Conservation (phyloP, 2,113 vertebrate genomes). For the Scalopus aquaticus region DNA sequence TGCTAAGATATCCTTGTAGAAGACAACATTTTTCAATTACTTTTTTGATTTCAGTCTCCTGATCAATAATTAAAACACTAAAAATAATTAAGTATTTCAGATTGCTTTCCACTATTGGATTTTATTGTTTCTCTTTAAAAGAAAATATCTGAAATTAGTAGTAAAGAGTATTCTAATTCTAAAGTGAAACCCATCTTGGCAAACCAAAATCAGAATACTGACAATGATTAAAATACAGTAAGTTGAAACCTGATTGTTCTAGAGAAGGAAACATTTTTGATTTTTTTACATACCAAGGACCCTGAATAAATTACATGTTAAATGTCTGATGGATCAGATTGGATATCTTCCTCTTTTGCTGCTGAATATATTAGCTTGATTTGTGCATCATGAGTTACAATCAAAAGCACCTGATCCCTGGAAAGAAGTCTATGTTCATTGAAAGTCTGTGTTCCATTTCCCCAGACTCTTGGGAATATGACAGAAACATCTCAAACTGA, state of each 20-base stretch:
- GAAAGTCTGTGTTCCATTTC: neutral
- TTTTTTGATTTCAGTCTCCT: slow-evolving; percentile 4
- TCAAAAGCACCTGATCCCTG: neutral
- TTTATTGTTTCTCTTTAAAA: slow-evolving; percentile 48
- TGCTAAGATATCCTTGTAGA: neutral
- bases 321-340: neutral
- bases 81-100: neutral
- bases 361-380: neutral
- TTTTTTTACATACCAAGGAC: neutral
- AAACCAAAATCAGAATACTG: slow-evolving; percentile 33
- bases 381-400: neutral
- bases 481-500: neutral
- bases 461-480: neutral
- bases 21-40: neutral
- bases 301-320: neutral
- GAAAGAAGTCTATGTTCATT: neutral
- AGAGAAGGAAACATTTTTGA: neutral
- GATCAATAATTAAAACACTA: slow-evolving; percentile 26
- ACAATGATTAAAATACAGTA: neutral
- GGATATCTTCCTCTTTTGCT: neutral
- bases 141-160: neutral
- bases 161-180: slow-evolving; percentile 4
- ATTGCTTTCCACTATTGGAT: neutral
- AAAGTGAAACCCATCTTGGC: slow-evolving; percentile 6
- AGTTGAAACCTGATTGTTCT: neutral